These are phyloP conservation scores for Acholoe squamosa DNA, from an alignment of 2,888 invertebrate genomes.

Conservation along the genomic window DNA sequence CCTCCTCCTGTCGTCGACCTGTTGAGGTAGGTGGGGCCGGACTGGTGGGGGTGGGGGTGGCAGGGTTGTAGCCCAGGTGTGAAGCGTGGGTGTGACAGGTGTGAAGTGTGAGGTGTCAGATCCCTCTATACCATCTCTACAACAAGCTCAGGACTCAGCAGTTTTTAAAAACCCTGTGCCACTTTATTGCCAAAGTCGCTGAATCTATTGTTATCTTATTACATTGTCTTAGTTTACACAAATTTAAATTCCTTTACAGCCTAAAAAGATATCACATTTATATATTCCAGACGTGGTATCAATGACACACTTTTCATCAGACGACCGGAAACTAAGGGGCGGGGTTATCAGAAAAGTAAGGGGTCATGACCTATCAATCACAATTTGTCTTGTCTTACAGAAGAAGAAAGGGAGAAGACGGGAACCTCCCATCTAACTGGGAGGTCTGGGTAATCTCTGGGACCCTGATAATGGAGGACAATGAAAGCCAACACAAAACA, in stretches of 20 bases:
- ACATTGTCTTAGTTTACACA: no score
- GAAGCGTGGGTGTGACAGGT: conserved; percentile 20
- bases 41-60: neutral
- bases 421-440: neutral
- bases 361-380: neutral
- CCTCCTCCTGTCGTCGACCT: no score
- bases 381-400: neutral
- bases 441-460: no score
- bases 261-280: no score
- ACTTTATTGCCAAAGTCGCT: no score
- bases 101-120: neutral
- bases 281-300: neutral
- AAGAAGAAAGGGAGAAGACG: neutral
- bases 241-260: no score
- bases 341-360: neutral
- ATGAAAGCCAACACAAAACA: no score
- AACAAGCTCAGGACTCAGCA: no score
- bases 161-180: no score
- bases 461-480: no score
- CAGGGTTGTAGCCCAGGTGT: neutral
- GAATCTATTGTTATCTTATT: no score
- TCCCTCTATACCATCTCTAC: neutral
- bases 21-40: no score
- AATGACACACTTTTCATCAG: neutral
- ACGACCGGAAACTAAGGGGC: conserved; percentile 5